A percentile compares a stretch with the other conserved stretches of the same genome.
Evolutionary conservation across 1,140 invertebrate species (phyloP).

Genomic region (Drosophila ogumai): DNA sequence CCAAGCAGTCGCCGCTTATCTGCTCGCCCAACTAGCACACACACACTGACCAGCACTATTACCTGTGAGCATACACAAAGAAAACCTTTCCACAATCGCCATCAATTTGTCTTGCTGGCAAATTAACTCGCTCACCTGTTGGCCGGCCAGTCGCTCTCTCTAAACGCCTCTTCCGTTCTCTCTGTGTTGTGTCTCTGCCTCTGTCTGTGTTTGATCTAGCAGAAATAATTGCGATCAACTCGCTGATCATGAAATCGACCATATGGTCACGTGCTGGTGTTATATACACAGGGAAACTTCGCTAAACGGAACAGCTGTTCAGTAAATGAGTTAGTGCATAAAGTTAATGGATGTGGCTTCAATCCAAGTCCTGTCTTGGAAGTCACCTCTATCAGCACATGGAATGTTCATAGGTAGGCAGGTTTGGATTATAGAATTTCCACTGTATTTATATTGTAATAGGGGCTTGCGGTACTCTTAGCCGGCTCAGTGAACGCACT

Average conservation of each 20-base stretch:
- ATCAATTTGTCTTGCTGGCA: conserved; percentile 80
- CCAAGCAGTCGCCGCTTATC: conserved; percentile 66
- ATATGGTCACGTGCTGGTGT: conserved; percentile 49
- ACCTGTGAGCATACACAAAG: conserved; percentile 31
- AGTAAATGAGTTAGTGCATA: background rate
- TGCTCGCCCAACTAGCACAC: conserved; percentile 42
- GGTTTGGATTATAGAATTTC: background rate
- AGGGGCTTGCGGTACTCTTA: conserved; percentile 65
- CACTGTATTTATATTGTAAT: conserved; percentile 22
- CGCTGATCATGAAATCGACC: conserved; percentile 31
- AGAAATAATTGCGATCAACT: conserved; percentile 44
- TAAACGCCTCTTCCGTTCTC: conserved; percentile 6
- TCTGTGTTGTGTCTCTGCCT: conserved; percentile 11
- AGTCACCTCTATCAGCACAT: too few relatives aligned
- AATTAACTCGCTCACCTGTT: conserved; percentile 61
- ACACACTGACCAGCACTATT: conserved; percentile 17
- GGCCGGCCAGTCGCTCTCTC: conserved; percentile 3
- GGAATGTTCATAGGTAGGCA: background rate
- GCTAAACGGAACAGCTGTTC: background rate
- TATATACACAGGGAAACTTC: conserved; percentile 3
- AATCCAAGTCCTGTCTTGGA: too few relatives aligned
- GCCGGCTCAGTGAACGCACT: conserved; percentile 56
- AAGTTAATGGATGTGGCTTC: background rate
- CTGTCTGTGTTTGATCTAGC: conserved; percentile 30
- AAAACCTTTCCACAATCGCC: conserved; percentile 75